Base-by-base conservation (phyloP, 2,797 vertebrate species). In the Hyperoplus lanceolatus region DNA sequence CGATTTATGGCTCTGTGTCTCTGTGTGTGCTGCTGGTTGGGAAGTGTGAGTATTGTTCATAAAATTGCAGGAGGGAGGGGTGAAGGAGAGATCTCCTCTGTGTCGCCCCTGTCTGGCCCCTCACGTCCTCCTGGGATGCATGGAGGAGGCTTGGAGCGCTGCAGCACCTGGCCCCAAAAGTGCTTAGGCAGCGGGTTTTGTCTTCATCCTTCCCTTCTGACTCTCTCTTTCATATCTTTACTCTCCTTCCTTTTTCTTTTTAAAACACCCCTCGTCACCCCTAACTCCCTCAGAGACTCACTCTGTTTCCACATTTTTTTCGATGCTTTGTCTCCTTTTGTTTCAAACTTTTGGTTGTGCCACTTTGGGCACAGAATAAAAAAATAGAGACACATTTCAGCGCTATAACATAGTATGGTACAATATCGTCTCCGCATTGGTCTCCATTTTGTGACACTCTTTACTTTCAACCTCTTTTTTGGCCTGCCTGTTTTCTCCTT, bases 41-140 rank as follows among this genome's bases (percentile, higher is more conserved):
- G 51, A 84, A 64, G 85, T 84, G 83, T 77, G 90, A 76, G 83
- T 53, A 79, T 73, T 85, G 79, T 84, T 91, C 88, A 91, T 91
- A 84, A 92, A 93, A 89, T 59, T 60, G 75, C 75, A 79, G 72
- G 46, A 43, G 78, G 58, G 79, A 43, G 78, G 58, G 79, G 83
- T 77, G 84, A 86, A 80, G 83, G 81, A 89, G 84, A 88, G 84
- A 88, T 74, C 82, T 85, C 83, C 50, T 46, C 5, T 15, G 81
- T 21, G 58, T 83, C n/a, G 21, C 76, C 29, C 84, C 83, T 18
- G 64, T 71, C 81, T 85, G 89, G 75, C 77, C 80, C 29, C 8
- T 8, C 72, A 45, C 15, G 39, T 80, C 82, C 85, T 84, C 61
- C 76, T 61, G 86, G 82, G 87, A 78, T 9, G n/a, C 71, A 43